Percentiles rank a stretch among this genome's conserved stretches.
Conservation (phyloP, 2,113 vertebrate genomes). For the Pontoporia blainvillei region DNA sequence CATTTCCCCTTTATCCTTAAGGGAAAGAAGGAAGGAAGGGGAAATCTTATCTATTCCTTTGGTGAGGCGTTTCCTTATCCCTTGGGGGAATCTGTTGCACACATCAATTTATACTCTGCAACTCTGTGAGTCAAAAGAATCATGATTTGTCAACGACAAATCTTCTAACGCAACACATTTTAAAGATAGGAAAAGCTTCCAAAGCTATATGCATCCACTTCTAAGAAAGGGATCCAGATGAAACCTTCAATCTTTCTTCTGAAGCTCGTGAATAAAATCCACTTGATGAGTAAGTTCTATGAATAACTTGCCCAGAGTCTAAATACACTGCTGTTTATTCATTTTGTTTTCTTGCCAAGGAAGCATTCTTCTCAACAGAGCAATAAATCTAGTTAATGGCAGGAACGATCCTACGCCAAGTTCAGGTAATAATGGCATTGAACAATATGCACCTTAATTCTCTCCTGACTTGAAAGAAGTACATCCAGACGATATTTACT, state of each 20-base stretch:
- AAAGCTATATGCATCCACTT: neutral
- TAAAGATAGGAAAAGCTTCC: slow-evolving; percentile 6
- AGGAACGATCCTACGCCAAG: neutral
- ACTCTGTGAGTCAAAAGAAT: neutral
- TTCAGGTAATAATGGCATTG: neutral
- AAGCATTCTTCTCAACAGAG: neutral
- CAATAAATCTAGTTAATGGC: neutral
- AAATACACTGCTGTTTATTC: neutral
- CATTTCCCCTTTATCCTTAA: neutral
- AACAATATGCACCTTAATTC: neutral
- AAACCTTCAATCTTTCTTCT: slow-evolving; percentile 6
- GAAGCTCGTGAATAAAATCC: slow-evolving; percentile 1
- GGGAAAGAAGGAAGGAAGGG: neutral
- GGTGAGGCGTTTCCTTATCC: neutral
- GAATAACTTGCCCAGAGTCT: neutral
- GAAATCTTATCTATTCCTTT: neutral
- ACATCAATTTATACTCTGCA: neutral
- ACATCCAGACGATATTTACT: no score
- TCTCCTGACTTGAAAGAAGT: neutral
- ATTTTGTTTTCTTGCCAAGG: neutral
- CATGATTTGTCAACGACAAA: slow-evolving; percentile 10
- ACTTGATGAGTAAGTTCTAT: neutral
- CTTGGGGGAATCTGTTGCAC: neutral
- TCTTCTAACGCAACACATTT: neutral
- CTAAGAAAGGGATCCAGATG: slow-evolving; percentile 9